These are phyloP conservation scores for Apamea monoglypha DNA, from an alignment of 2,888 invertebrate species.

Conservation along the genomic window DNA sequence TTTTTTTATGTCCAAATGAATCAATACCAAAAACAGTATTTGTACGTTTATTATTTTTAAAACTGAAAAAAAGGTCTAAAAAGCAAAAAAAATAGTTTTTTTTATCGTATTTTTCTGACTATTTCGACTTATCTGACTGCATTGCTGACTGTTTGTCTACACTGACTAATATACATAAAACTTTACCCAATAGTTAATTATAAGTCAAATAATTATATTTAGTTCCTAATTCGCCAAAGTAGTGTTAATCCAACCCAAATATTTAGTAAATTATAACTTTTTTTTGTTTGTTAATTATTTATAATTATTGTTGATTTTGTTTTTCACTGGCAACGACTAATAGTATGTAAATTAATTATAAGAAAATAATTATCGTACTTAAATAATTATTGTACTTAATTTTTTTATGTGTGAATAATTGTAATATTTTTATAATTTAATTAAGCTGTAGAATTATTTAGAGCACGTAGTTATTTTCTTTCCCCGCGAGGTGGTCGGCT, in stretches of 20 bases:
- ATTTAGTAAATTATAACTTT: conserved; percentile 58
- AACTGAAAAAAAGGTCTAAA: neutral
- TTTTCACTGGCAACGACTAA: conserved; percentile 66
- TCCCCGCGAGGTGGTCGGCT: conserved; percentile 14
- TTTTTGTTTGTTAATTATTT: conserved; percentile 68
- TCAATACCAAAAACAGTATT: neutral
- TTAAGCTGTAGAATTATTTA: conserved; percentile 23
- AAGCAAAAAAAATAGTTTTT: neutral
- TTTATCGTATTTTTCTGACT: conserved; percentile 12
- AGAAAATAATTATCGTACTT: conserved; percentile 32
- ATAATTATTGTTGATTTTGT: conserved; percentile 65
- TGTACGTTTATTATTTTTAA: neutral
- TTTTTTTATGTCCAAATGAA: neutral
- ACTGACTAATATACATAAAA: conserved; percentile 28
- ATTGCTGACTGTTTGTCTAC: conserved; percentile 17
- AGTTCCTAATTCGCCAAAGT: conserved; percentile 73
- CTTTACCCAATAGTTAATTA: conserved; percentile 24
- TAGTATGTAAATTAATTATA: conserved; percentile 50
- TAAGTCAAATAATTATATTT: conserved; percentile 60
- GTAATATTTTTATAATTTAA: conserved; percentile 55
- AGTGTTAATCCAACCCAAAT: conserved; percentile 64
- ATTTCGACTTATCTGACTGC: conserved; percentile 22
- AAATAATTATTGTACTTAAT: conserved; percentile 56
- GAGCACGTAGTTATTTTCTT: conserved; percentile 17
- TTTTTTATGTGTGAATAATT: conserved; percentile 55